Conservation (phyloP, 2,888 invertebrate species). For the Dryadula phaetusa region DNA sequence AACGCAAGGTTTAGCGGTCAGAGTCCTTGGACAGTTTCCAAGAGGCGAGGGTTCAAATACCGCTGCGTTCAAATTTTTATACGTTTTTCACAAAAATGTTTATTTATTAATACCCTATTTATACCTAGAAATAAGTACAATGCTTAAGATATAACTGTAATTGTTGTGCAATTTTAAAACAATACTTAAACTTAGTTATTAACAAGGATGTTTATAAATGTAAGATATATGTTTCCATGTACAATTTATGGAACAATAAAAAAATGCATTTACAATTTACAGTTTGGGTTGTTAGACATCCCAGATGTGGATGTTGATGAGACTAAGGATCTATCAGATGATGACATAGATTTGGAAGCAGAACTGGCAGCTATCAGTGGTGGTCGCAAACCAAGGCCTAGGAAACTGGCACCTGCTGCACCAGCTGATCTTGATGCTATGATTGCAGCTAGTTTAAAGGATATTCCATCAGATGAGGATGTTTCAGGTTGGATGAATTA, state of each 20-base stretch:
- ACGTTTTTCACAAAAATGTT: no score
- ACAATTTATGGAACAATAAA: background rate
- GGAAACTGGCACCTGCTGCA: constrained; percentile 74
- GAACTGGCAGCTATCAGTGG: constrained; percentile 89
- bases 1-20: no score
- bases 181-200: background rate
- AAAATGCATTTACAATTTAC: constrained; percentile 35
- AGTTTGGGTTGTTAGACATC: constrained; percentile 92
- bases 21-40: no score
- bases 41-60: no score
- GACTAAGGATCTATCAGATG: constrained; percentile 80
- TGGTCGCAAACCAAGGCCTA: constrained; percentile 63
- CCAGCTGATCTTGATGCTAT: constrained; percentile 87
- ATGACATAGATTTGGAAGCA: constrained; percentile 93
- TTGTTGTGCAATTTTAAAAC: no score
- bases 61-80: no score
- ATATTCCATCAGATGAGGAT: constrained; percentile 91
- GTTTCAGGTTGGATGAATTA: constrained; percentile 72
- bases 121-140: background rate
- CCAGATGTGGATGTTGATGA: constrained; percentile 84
- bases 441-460: constrained; percentile 91
- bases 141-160: no score
- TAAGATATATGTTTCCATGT: background rate
- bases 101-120: constrained; percentile 28
- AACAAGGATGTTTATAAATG: background rate